Percentiles rank a stretch among this genome's conserved stretches.
These are phyloP conservation scores for Drosophila heteroneura DNA, from an alignment of 2,888 invertebrate species.

Conservation along the genomic window DNA sequence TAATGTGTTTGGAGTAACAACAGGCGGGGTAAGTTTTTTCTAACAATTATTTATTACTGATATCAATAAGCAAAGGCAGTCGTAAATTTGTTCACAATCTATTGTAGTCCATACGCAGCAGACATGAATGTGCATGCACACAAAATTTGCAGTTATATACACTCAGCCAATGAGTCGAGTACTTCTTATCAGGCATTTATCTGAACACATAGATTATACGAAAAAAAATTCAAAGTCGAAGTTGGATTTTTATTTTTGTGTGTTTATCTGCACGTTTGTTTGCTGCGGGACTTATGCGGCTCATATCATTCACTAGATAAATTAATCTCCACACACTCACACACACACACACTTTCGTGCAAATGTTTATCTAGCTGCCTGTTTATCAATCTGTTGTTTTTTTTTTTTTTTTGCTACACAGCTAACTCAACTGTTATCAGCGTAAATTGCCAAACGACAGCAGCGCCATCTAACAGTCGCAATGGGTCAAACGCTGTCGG, in stretches of 20 bases:
- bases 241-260: neutral
- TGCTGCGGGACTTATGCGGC: conserved; percentile 55
- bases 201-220: conserved; percentile 8
- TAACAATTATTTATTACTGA: conserved; percentile 17
- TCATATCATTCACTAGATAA: conserved; percentile 60
- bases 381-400: conserved; percentile 35
- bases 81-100: conserved; percentile 16
- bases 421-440: conserved; percentile 37
- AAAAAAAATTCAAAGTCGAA: neutral
- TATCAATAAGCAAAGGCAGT: conserved; percentile 14
- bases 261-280: conserved; percentile 49
- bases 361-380: conserved; percentile 35
- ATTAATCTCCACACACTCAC: conserved; percentile 51
- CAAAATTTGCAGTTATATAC: neutral
- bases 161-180: neutral
- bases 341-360: conserved; percentile 26
- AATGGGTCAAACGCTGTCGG: conserved; percentile 99
- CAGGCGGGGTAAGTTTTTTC: conserved; percentile 51
- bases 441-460: conserved; percentile 38
- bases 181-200: conserved; percentile 55
- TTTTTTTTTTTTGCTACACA: conserved; percentile 8
- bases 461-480: conserved; percentile 1
- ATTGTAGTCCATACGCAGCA: conserved; percentile 20
- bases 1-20: conserved; percentile 44
- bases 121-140: conserved; percentile 9